Evolutionary conservation across 2,113 vertebrate genomes (phyloP).

Genomic region (Tricholaema leucomelas): DNA sequence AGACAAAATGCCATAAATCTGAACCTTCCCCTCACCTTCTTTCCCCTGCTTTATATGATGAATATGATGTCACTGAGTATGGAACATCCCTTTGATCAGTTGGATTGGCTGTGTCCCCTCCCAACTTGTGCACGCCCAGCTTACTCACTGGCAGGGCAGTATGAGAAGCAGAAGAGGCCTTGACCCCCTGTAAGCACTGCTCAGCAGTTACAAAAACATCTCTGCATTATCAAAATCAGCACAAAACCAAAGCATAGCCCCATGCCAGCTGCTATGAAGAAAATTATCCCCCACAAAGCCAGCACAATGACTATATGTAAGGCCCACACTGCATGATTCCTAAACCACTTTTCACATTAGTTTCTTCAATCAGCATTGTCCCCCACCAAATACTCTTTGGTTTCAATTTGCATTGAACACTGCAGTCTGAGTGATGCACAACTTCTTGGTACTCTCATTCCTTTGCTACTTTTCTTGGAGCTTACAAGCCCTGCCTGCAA

Average conservation of each 20-base stretch:
- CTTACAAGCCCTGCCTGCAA: not conserved
- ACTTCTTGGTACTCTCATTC: not conserved
- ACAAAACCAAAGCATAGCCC: not conserved
- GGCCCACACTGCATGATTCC: not conserved
- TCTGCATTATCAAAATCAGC: not conserved
- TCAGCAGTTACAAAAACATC: not conserved
- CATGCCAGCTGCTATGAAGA: not conserved
- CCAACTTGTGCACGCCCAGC: not conserved
- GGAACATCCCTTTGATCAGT: not conserved
- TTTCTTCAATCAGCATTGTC: not conserved
- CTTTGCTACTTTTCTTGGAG: not conserved
- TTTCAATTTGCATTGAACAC: not conserved
- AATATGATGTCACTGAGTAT: not conserved
- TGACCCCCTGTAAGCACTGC: not conserved
- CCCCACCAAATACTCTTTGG: not conserved
- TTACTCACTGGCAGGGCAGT: not conserved
- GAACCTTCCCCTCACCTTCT: not conserved
- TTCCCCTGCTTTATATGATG: not conserved
- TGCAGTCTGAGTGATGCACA: accelerated
- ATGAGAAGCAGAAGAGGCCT: not conserved
- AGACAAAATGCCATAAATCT: not conserved
- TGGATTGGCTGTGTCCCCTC: not conserved
- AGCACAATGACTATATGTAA: not conserved
- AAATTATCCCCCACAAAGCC: not conserved
- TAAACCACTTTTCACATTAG: not conserved